Base-by-base conservation (phyloP, 2,113 vertebrate species). In the Orientallactaga bullata region DNA sequence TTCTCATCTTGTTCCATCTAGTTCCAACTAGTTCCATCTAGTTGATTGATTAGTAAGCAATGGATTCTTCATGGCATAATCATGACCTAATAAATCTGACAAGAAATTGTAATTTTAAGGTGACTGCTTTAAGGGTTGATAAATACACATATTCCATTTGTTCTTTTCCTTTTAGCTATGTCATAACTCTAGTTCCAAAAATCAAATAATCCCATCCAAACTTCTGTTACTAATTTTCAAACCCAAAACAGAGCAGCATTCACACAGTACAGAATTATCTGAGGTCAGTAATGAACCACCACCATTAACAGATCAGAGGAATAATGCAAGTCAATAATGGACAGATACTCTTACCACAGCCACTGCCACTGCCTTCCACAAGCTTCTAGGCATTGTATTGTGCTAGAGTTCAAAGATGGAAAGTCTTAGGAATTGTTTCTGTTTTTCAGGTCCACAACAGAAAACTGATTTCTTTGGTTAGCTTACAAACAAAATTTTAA, bases 321-420 rank as follows among this genome's bases (percentile, higher is more conserved):
- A 63, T 96, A 85, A 26, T 66, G 10, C 39, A 81, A 89, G 24
- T 80, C 85, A 69, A 90, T 72, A 78, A 77, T 69, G 79, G 63
- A 47, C 72, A 66, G 91, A 90, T 16, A 12, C 74, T 95, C 98
- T 98, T 98, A 98, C 98, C 98, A 98, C 96, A 9, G 69, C 96
- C 81, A 98, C 97, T 88, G 97, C 95, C 90, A 98, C 95, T 65
- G 96, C 86, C 97, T 98, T 98, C 98, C 98, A 98, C 89, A 98
- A 97, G 88, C 95, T 98, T 96, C 98, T 97, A 92, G 97, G 93
- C 98, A 98, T 99, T 96, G 61, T 96, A 73, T 18, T 97, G 81
- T 90, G 76, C 77, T 90, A 81, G 24, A 30, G 37, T 61, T 92
- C 42, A 79, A 86, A 96, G 89, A 47, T 9, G 81, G 39, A 95